Evolutionary conservation across 2,888 invertebrate genomes (phyloP).

Genomic region (Dioctria linearis): DNA sequence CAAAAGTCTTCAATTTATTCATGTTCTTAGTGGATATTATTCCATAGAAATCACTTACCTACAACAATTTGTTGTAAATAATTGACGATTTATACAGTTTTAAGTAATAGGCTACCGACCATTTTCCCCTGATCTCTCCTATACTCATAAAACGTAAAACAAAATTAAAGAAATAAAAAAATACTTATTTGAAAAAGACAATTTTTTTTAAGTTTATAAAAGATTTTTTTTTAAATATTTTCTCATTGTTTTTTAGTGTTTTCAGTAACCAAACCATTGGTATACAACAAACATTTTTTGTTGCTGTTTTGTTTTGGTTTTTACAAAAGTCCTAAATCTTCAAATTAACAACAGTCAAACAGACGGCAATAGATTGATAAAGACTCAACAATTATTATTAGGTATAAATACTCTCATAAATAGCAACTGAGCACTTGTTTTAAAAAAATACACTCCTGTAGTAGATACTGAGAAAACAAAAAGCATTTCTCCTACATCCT

Average conservation of each 20-base stretch:
- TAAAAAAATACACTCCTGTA: not conserved
- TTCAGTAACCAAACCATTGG: slow-evolving; percentile 26
- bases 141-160: not conserved
- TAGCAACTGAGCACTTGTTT: slow-evolving; percentile 41
- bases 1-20: too few relatives aligned
- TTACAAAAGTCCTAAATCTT: slow-evolving; percentile 33
- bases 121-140: not conserved
- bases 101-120: too few relatives aligned
- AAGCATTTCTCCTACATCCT: not conserved
- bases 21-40: too few relatives aligned
- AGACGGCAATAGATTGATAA: slow-evolving; percentile 10
- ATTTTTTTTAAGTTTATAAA: slow-evolving; percentile 29
- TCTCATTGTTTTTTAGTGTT: slow-evolving; percentile 29
- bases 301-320: slow-evolving; percentile 1
- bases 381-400: slow-evolving; percentile 24
- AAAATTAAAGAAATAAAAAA: not conserved
- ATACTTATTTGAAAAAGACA: not conserved
- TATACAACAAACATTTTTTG: slow-evolving; percentile 8
- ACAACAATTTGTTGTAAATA: too few relatives aligned
- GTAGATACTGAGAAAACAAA: not conserved
- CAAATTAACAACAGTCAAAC: slow-evolving; percentile 43
- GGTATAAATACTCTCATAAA: slow-evolving; percentile 21
- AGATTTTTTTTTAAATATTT: slow-evolving; percentile 37
- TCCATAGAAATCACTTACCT: too few relatives aligned
- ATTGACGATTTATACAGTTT: too few relatives aligned